phyloP scores from a whole-genome alignment of 1,140 invertebrate species.

The Pantala flavescens region DNA sequence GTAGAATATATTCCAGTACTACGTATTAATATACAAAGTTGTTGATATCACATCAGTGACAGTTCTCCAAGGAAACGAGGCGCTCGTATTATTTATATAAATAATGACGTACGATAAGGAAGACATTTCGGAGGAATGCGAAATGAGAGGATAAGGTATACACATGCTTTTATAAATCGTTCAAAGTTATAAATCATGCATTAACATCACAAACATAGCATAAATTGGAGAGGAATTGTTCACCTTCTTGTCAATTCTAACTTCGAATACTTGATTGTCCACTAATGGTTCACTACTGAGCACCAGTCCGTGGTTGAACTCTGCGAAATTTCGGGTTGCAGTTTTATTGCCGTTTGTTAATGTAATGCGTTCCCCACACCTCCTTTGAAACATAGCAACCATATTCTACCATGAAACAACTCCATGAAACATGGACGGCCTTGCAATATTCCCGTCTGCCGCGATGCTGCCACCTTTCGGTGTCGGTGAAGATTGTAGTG shows the following conservation, averaged over 20 bases:
- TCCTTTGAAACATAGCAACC: conserved; percentile 55
- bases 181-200: too few relatives aligned
- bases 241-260: conserved; percentile 81
- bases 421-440: conserved; percentile 7
- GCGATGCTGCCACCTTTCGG: neutral
- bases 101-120: too few relatives aligned
- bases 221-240: conserved; percentile 10
- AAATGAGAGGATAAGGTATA: too few relatives aligned
- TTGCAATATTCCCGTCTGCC: neutral
- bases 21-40: too few relatives aligned
- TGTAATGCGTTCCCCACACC: conserved; percentile 67
- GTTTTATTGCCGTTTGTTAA: conserved; percentile 71
- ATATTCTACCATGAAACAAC: conserved; percentile 10
- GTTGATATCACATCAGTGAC: too few relatives aligned
- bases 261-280: conserved; percentile 79
- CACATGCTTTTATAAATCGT: too few relatives aligned
- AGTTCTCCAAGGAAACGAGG: too few relatives aligned
- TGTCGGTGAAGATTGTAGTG: too few relatives aligned
- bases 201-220: neutral
- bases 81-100: too few relatives aligned
- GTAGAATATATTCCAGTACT: too few relatives aligned
- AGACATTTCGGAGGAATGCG: too few relatives aligned
- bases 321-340: conserved; percentile 61
- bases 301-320: conserved; percentile 78
- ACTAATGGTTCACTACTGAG: conserved; percentile 68